These are phyloP conservation scores for Pipistrellus pygmaeus DNA, from an alignment of 2,797 vertebrate species.

Conservation along the genomic window DNA sequence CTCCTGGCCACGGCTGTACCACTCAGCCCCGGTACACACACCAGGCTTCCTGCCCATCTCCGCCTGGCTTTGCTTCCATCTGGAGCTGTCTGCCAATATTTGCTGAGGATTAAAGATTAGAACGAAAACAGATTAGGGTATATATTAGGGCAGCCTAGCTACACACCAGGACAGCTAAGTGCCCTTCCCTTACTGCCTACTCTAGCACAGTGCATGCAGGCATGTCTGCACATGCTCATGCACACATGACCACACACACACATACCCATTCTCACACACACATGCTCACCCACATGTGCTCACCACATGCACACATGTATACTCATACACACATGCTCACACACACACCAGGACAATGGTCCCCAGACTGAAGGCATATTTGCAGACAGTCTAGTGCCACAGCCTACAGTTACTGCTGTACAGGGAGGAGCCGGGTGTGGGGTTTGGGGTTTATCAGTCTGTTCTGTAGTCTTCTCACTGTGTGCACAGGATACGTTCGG, in stretches of 20 bases:
- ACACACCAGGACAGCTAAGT: slow-evolving; percentile 87
- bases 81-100: background rate
- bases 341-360: background rate
- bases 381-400: background rate
- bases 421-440: background rate
- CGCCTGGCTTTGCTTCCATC: background rate
- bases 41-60: background rate
- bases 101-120: slow-evolving; percentile 72
- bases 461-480: background rate
- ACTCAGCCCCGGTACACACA: background rate
- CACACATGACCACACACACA: background rate
- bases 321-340: background rate
- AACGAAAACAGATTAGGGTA: slow-evolving; percentile 65
- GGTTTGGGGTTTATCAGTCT: background rate
- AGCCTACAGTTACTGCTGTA: background rate
- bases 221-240: background rate
- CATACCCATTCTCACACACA: too few species aligned
- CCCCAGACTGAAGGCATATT: background rate
- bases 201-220: background rate
- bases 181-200: slow-evolving; percentile 11
- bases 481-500: background rate
- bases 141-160: slow-evolving; percentile 81
- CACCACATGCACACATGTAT: background rate
- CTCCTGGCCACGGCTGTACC: too few species aligned
- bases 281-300: background rate